These are phyloP conservation scores for Vireo griseus DNA, from an alignment of 2,797 vertebrate genomes.

Conservation along the genomic window DNA sequence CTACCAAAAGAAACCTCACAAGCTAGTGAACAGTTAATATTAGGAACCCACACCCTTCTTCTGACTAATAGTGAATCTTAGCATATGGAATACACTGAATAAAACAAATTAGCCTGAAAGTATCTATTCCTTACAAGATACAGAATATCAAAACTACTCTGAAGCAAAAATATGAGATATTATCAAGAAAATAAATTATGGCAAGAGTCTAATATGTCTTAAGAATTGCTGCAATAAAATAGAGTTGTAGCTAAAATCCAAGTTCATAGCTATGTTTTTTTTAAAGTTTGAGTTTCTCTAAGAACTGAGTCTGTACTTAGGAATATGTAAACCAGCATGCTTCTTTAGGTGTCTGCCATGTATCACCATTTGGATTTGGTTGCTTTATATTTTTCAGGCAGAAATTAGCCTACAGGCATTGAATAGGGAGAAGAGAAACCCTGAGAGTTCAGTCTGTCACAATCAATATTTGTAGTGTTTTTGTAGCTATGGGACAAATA, in stretches of 20 bases:
- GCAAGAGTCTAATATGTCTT: background rate
- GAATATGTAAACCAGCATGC: background rate
- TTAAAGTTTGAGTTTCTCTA: background rate
- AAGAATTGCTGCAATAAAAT: background rate
- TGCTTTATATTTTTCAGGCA: background rate
- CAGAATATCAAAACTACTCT: background rate
- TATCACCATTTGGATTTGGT: background rate
- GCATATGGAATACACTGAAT: background rate
- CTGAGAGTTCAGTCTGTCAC: background rate
- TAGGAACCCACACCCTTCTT: background rate
- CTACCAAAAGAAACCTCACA: background rate
- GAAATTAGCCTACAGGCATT: background rate
- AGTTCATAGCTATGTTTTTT: accelerated
- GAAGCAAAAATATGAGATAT: background rate
- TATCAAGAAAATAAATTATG: background rate
- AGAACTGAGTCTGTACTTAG: background rate
- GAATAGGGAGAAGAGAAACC: background rate
- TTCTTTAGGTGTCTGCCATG: background rate
- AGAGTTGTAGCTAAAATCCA: background rate
- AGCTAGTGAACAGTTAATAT: background rate
- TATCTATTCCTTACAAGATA: background rate
- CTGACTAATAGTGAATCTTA: background rate
- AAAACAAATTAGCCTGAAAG: background rate
- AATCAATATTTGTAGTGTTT: background rate
- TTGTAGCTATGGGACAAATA: background rate